Conservation (phyloP, 2,113 vertebrate genomes). For the Periophthalmodon schlosseri region DNA sequence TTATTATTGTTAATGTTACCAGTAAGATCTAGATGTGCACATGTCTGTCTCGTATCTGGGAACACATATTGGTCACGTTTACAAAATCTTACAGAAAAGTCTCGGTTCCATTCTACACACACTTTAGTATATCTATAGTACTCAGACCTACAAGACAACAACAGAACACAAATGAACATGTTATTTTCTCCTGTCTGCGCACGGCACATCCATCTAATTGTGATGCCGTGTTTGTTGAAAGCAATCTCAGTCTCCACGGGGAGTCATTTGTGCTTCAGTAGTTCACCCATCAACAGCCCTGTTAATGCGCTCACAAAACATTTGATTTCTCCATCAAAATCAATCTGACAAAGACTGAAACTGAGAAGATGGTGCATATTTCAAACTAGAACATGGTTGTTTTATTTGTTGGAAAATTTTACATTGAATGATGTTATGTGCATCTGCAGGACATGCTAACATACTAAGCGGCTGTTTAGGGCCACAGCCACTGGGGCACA, state of each 20-base stretch:
- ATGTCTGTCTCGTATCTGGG: too few species aligned
- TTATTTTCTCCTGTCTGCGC: neutral
- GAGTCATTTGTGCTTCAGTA: constrained; percentile 3
- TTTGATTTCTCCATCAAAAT: constrained; percentile 3
- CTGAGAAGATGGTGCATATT: neutral
- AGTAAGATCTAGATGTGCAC: too few species aligned
- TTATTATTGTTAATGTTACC: too few species aligned
- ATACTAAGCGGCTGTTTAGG: too few species aligned
- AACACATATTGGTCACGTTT: too few species aligned
- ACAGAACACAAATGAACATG: constrained; percentile 3
- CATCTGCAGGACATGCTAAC: too few species aligned
- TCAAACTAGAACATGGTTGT: neutral
- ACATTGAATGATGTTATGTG: too few species aligned
- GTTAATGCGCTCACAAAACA: constrained; percentile 8
- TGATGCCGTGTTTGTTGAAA: constrained; percentile 3
- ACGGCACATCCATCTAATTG: neutral
- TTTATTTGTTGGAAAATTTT: neutral
- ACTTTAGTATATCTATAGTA: neutral
- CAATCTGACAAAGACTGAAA: neutral
- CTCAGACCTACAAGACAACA: neutral
- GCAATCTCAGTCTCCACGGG: constrained; percentile 1
- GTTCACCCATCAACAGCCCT: neutral
- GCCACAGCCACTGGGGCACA: too few species aligned
- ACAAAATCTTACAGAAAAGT: too few species aligned
- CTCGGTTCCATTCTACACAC: neutral